phyloP scores from a whole-genome alignment of 2,113 vertebrate genomes.

The Excalfactoria chinensis region DNA sequence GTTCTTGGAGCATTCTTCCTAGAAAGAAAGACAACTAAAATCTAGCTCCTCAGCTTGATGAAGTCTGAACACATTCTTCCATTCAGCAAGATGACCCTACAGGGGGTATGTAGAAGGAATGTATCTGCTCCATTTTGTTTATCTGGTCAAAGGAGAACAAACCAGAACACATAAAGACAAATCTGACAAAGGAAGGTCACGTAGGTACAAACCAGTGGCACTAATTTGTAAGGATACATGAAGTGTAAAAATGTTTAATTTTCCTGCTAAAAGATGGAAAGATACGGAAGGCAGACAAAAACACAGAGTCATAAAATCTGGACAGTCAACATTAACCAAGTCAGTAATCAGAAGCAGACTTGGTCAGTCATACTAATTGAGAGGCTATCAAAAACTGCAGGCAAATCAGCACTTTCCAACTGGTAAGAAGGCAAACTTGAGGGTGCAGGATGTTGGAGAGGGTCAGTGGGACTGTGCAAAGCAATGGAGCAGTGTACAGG shows the following conservation, averaged over 20 bases:
- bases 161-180: neutral
- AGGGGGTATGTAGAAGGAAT: neutral
- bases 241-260: neutral
- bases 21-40: neutral
- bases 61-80: neutral
- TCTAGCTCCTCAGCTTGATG: neutral
- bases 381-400: neutral
- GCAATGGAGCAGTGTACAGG: neutral
- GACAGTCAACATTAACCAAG: neutral
- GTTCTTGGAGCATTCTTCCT: neutral
- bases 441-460: neutral
- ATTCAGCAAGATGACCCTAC: neutral
- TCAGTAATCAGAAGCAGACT: neutral
- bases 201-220: neutral
- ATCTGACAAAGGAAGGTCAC: neutral
- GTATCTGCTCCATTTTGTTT: neutral
- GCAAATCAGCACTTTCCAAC: neutral
- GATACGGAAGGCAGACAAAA: neutral
- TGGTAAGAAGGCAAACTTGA: neutral
- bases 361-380: neutral
- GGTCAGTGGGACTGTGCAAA: neutral
- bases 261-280: neutral
- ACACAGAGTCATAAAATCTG: neutral
- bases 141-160: neutral
- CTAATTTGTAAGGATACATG: neutral